These are phyloP conservation scores for Ranitomeya variabilis DNA, from an alignment of 2,113 vertebrate genomes.

Conservation along the genomic window DNA sequence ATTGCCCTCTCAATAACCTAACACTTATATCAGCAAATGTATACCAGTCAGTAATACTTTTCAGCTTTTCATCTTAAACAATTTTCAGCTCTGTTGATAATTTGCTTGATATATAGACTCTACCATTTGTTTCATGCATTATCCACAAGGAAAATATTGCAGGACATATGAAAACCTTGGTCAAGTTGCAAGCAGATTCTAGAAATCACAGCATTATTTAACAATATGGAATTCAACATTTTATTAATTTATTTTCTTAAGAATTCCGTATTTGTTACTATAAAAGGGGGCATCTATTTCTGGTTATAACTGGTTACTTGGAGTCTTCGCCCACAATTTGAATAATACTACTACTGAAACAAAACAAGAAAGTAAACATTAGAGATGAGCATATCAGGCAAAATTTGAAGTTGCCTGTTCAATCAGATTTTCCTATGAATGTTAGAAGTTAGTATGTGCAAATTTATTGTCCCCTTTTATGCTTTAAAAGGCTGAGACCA, in stretches of 20 bases:
- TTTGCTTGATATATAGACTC: not conserved
- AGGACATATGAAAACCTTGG: not conserved
- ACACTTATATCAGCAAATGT: constrained; percentile 19
- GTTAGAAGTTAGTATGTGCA: too few relatives aligned
- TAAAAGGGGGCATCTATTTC: not conserved
- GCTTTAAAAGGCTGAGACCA: too few relatives aligned
- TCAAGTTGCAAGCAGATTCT: not conserved
- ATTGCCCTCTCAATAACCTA: constrained; percentile 46
- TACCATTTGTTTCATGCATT: not conserved
- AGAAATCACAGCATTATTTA: not conserved
- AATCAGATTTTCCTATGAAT: too few relatives aligned
- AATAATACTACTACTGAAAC: too few relatives aligned
- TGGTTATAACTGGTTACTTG: too few relatives aligned
- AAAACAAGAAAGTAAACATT: too few relatives aligned
- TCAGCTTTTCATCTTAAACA: not conserved
- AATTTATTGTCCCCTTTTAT: too few relatives aligned
- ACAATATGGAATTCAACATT: not conserved
- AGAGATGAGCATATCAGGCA: too few relatives aligned
- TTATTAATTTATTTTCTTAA: not conserved
- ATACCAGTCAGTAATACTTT: constrained; percentile 5
- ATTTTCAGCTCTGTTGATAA: constrained; percentile 17
- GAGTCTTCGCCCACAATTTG: too few relatives aligned
- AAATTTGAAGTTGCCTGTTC: too few relatives aligned
- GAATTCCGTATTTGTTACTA: not conserved
- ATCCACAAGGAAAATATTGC: not conserved